Percentiles rank a stretch among this genome's conserved stretches.
Evolutionary conservation across 2,888 invertebrate genomes (phyloP).

Genomic region (Parapristionchus giblindavisi): DNA sequence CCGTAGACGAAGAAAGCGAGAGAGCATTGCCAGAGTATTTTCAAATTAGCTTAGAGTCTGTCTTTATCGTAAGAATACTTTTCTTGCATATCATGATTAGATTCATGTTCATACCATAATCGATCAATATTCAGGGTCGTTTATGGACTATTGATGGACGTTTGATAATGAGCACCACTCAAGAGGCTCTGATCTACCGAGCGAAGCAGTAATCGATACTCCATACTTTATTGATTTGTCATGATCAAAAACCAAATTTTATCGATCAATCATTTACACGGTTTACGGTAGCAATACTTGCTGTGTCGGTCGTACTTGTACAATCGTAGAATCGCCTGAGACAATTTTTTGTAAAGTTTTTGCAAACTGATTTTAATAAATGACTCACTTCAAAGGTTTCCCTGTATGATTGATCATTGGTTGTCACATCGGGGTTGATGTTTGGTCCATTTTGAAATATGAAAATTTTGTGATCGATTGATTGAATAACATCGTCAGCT

Average conservation of each 20-base stretch:
- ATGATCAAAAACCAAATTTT: neutral
- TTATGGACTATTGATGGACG: constrained; percentile 34
- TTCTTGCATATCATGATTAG: too few species aligned
- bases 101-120: neutral
- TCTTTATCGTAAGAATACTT: too few species aligned
- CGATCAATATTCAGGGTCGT: constrained; percentile 27
- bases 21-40: too few species aligned
- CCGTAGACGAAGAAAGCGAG: too few species aligned
- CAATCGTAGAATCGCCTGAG: constrained; percentile 31
- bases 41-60: too few species aligned
- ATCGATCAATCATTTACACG: constrained; percentile 13
- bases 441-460: neutral
- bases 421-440: neutral
- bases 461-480: neutral
- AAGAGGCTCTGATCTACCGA: constrained; percentile 54
- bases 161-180: constrained; percentile 52
- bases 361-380: neutral
- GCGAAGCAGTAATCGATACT: constrained; percentile 30
- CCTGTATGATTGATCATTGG: neutral
- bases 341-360: neutral
- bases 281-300: constrained; percentile 1
- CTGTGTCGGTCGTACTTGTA: neutral
- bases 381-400: constrained; percentile 6
- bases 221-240: neutral
- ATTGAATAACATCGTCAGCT: neutral